Base-by-base conservation (phyloP, 2,888 invertebrate species). In the Papilio protenor region DNA sequence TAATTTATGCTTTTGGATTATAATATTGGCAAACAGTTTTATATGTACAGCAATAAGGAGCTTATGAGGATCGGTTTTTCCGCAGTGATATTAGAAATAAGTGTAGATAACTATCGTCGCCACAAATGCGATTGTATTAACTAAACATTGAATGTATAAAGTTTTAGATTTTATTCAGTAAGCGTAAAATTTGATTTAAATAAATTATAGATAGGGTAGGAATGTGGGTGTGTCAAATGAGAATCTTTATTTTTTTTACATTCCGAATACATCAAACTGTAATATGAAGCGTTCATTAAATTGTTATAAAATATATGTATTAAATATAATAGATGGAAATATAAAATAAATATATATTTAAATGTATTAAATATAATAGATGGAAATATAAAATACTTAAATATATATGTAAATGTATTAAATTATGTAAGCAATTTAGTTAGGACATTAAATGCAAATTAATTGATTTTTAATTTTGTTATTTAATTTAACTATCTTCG, bases 11-110 rank as follows among this genome's bases (percentile, higher is more conserved):
- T 77, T 85, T 79, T 82, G 89, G 83, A 80, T 86, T 78, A 83
- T 85, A 81, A 82, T 88, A 21, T n/a, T 76, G 16, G 49, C 52
- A 18, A 59, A 40, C 69, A 59, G 21, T 73, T 66, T 73, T 33
- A 49, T 57, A 21, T n/a, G 45, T 66, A 76, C 11, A 47, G 23
- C n/a, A 27, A 23, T 64, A 49, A 66, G 59, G 91, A 93, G 93
- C 91, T 94, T 94, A 94, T 94, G 94, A 94, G 92, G 87, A 87
- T 87, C 78, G 86, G 85, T 88, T 84, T 88, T 87, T 84, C 89
- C 81, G 86, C 81, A 88, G 94, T 93, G 94, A 93, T 94, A 94
- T 87, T 93, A 93, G 75, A 89, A 75, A 77, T 93, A 92, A 93
- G 88, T 87, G 87, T 92, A 92, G 89, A 88, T 92, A 90, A 86